phyloP scores from a whole-genome alignment of 2,888 invertebrate genomes.

The Acholoe squamosa region DNA sequence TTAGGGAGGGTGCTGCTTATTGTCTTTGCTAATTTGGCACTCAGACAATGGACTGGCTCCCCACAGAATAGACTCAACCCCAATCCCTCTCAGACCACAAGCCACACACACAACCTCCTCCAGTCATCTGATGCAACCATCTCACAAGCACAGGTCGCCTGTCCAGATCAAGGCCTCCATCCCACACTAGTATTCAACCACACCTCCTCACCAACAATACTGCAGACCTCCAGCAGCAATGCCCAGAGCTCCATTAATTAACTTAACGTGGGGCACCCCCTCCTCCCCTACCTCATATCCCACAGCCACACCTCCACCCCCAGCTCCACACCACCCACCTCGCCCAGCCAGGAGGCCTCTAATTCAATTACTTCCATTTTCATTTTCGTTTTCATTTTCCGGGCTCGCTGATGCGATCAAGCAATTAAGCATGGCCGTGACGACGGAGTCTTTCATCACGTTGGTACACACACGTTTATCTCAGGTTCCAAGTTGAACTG shows the following conservation, averaged over 20 bases:
- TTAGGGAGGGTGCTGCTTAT: background rate
- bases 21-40: slow-evolving; percentile 7
- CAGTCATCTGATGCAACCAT: background rate
- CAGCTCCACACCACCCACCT: background rate
- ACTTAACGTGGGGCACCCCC: background rate
- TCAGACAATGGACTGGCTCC: background rate
- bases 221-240: background rate
- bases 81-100: background rate
- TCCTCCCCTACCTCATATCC: background rate
- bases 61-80: background rate
- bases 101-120: background rate
- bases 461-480: slow-evolving; percentile 40
- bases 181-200: background rate
- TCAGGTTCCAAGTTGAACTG: background rate
- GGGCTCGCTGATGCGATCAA: slow-evolving; percentile 14
- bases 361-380: slow-evolving; percentile 55
- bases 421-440: slow-evolving; percentile 7
- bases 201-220: background rate
- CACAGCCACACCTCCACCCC: background rate
- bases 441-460: slow-evolving; percentile 29
- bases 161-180: background rate
- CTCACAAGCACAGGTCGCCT: background rate
- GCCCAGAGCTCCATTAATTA: background rate
- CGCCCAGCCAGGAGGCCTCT: slow-evolving; percentile 8
- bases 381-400: slow-evolving; percentile 42